A percentile compares a stretch with the other conserved stretches of the same genome.
phyloP scores from a whole-genome alignment of 2,888 invertebrate species.

The Volucella zonaria region DNA sequence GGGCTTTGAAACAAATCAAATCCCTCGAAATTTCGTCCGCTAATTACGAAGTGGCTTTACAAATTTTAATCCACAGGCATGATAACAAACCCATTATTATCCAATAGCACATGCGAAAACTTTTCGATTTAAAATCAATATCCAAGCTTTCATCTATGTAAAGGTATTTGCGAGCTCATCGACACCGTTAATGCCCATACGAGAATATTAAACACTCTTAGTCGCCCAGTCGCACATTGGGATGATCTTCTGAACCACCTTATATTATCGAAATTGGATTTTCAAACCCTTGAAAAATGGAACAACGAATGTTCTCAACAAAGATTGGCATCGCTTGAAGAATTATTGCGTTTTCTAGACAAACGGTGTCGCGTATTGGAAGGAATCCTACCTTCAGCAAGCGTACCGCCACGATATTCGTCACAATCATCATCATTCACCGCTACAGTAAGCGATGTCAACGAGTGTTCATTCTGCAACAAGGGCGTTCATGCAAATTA shows the following conservation, averaged over 20 bases:
- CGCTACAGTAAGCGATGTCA: not conserved
- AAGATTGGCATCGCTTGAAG: not conserved
- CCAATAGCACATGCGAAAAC: too few relatives aligned
- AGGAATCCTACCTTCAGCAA: too few relatives aligned
- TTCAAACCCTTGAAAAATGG: not conserved
- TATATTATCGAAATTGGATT: not conserved
- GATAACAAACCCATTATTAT: too few relatives aligned
- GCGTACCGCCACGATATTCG: not conserved
- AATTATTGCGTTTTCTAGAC: not conserved
- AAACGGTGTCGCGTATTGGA: not conserved
- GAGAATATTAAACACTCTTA: not conserved
- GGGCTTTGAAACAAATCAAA: too few relatives aligned
- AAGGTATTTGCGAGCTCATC: not conserved
- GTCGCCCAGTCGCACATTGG: slow-evolving; percentile 1
- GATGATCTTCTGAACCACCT: not conserved
- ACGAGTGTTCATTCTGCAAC: too few relatives aligned
- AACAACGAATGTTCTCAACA: not conserved
- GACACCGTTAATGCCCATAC: slow-evolving; percentile 1
- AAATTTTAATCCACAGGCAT: too few relatives aligned
- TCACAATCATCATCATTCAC: too few relatives aligned
- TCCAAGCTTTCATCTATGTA: not conserved
- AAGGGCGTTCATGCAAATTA: too few relatives aligned
- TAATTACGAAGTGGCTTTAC: too few relatives aligned
- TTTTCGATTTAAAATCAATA: not conserved
- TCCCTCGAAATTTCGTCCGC: too few relatives aligned